phyloP scores from a whole-genome alignment of 1,140 invertebrate species.

The Pseudobourletiella spinata region DNA sequence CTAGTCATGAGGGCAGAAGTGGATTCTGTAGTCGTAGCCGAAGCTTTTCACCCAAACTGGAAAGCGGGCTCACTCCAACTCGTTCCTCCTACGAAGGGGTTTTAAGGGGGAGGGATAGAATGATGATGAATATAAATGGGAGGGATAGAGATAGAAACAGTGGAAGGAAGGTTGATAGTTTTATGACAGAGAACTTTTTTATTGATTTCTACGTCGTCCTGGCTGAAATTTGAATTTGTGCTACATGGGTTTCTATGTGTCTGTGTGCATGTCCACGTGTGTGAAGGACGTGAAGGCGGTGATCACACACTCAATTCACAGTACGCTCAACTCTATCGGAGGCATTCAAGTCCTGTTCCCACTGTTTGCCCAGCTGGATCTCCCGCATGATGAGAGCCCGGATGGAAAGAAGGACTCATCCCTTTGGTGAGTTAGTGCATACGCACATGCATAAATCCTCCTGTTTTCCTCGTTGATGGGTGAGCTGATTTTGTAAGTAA shows the following conservation, averaged over 20 bases:
- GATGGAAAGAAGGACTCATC: conserved; percentile 75
- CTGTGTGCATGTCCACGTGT: conserved; percentile 5
- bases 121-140: conserved; percentile 10
- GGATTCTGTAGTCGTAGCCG: too few relatives aligned
- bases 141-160: neutral
- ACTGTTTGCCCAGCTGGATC: conserved; percentile 92
- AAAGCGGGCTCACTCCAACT: too few relatives aligned
- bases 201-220: neutral
- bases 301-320: conserved; percentile 97
- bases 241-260: neutral
- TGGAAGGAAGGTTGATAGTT: conserved; percentile 2
- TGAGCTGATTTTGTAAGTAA: too few relatives aligned
- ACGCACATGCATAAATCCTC: too few relatives aligned
- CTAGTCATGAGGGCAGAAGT: too few relatives aligned
- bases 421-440: conserved; percentile 58
- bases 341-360: conserved; percentile 98
- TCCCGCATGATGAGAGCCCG: conserved; percentile 66
- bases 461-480: too few relatives aligned
- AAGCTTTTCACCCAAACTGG: too few relatives aligned
- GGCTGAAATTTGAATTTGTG: neutral
- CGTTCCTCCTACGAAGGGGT: too few relatives aligned
- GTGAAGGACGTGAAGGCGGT: conserved; percentile 93
- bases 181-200: neutral
- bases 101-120: neutral
- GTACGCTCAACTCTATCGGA: conserved; percentile 96